Base-by-base conservation (phyloP, 2,113 vertebrate genomes). In the Zosterops pallidus region DNA sequence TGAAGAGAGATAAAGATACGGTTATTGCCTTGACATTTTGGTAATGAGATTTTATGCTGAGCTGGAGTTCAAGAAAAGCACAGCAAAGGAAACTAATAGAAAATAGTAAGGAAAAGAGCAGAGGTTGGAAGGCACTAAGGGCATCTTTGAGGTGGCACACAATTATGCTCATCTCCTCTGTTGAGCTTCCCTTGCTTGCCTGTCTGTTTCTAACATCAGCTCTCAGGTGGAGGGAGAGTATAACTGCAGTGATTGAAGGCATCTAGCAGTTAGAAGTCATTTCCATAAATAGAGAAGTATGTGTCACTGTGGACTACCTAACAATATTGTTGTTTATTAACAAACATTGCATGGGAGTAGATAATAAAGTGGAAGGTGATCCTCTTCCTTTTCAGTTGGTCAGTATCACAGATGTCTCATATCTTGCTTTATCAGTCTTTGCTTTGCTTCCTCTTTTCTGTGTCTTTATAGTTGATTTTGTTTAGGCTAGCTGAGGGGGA, bases 21-120 rank as follows among this genome's bases (percentile, higher is more conserved):
- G 55, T 90, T 95, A 88, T 93, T 95, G 75, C 62, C 35, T 80
- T 93, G 94, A 96, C 92, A 90, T 97, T 95, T 97, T 88, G 39
- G 18, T 95, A 94, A 93, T 93, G 87, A 75, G 85, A 92, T 94
- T 92, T 90, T 94, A 81, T 78, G 76, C 72, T 86, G 75, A 74
- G 50, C 35, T 93, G 79, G 47, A 82, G 65, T 91, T 95, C 70
- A 87, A 50, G 53, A 62, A 75, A 77, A 83, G 67, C 59, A 49
- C 33, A 70, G 53, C 67, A 70, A 93, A 44, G 26, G 8, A 87
- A 89, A 88, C 39, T 67, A 90, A 94, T 76, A 82, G 76, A 93
- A 85, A 93, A 89, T 37, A 60, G 14, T 37, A 83, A 59, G 49
- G 56, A 63, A 95, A 96, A 89, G 84, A 88, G 85, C 56, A 93